Percentiles rank a stretch among this genome's conserved stretches.
phyloP scores from a whole-genome alignment of 2,797 vertebrate species.

The Anguilla obscura region DNA sequence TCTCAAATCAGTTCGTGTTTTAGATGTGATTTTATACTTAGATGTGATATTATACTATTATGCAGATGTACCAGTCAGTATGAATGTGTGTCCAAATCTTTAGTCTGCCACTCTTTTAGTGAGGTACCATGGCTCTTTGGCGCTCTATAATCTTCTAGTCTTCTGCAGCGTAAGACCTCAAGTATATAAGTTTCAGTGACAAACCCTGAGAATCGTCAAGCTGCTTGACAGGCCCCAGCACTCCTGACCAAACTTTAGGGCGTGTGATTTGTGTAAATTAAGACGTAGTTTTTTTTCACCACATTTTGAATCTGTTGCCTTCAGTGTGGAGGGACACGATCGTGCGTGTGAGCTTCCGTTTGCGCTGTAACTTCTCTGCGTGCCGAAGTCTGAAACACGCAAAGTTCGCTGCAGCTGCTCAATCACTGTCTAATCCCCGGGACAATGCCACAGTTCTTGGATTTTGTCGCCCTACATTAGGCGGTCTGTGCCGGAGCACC shows the following conservation, averaged over 20 bases:
- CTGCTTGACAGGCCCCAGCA: neutral
- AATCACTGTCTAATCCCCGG: conserved; percentile 54
- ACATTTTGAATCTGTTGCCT: neutral
- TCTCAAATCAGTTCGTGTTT: neutral
- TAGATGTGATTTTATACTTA: neutral
- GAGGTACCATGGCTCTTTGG: neutral
- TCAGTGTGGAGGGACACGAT: neutral
- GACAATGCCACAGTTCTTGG: conserved; percentile 54
- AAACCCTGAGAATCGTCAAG: neutral
- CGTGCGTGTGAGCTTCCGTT: neutral
- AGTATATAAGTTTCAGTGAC: neutral
- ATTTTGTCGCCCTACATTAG: conserved; percentile 31
- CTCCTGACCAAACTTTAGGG: neutral
- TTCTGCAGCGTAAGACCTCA: neutral
- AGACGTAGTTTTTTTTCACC: neutral
- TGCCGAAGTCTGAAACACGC: conserved; percentile 60
- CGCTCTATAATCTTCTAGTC: neutral
- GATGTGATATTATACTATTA: neutral
- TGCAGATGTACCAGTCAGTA: neutral
- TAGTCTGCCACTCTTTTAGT: neutral
- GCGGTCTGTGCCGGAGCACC: neutral
- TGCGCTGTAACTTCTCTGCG: conserved; percentile 49
- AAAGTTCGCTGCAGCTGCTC: conserved; percentile 67
- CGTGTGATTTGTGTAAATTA: neutral
- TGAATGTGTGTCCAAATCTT: neutral